Evolutionary conservation across 2,888 invertebrate species (phyloP), one percentile per base, ranked within the genome.

Genomic region (Deroplatys truncata): DNA sequence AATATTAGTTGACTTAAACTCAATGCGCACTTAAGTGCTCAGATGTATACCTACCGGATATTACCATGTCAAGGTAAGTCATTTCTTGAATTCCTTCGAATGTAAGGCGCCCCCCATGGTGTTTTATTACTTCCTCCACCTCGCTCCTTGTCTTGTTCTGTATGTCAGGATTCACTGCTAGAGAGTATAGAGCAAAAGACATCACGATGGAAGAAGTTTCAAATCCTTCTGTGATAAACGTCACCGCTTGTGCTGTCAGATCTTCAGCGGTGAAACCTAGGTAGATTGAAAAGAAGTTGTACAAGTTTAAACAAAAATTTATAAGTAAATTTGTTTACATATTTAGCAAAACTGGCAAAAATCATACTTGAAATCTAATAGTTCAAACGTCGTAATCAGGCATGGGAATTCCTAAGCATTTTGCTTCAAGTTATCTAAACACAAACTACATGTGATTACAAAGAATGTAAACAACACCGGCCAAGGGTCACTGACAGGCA

Each of bases 161-260:
- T 7, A 92, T 85, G 16, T 92, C 91, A 1, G 91, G 92, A 89
- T 92, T 91, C 20, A 91, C 35, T 5, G 92, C 92, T 25, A 92
- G 90, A 84, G 91, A 90, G 90, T 92, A 92, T 0, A 92, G 90
- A 16, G 91, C 89, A 88, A 92, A 92, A 35, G 91, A 91, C 84
- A 92, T 90, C 20, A 92, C 91, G 16, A 91, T 91, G 28, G 92
- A 92, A 0, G 92, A 92, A 13, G 92, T 92, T 89, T 92, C 92
- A 88, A 92, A 92, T 10, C 92, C 92, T 35, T 91, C 92, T 16
- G 91, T 85, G 90, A 92, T 92, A 91, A 92, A 92, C 16, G 92
- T 90, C 25, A 92, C 89, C 20, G 91, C 91, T 35, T 92, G 92
- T 7, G 92, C 91, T 8, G 88, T 88, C 10, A 89, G 72, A 43